Base-by-base conservation (phyloP, 2,888 invertebrate genomes). In the Noctua pronuba region DNA sequence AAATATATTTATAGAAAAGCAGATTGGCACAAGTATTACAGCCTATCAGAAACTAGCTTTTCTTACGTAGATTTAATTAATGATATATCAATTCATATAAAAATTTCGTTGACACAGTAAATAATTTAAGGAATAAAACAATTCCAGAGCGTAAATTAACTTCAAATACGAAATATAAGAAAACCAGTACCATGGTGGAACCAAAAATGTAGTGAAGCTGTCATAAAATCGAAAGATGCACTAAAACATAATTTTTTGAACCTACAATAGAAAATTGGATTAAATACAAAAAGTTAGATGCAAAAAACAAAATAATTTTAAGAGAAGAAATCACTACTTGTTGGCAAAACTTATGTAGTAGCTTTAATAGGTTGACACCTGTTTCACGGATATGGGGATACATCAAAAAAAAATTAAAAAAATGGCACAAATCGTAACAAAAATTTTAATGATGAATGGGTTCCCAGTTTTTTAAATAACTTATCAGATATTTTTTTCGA, bases 251-350 rank as follows among this genome's bases (percentile, higher is more conserved):
- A 44, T 66, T 64, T 52, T n/a, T 52, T 52, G 24, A 52, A 52
- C n/a, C 52, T 3, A 52, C 8, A 24, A n/a, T 52, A 10, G 52
- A 52, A 52, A 52, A 52, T 11, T 52, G 52, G 52, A 52, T 52
- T 21, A 52, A 10, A 3, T 52, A 52, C 8, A 70, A 75, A 66
- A 75, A 79, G 24, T 11, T 75, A 68, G 75, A 79, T 75, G 58
- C 72, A 52, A 41, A 58, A 52, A 80, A 70, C 52, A 80, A 69
- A 73, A 76, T n/a, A 73, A 76, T 65, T 24, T 18, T 80, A n/a
- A 72, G 69, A n/a, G 72, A 79, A 44, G 72, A 67, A 60, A 68
- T 31, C 38, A 24, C 62, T 31, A 35, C 58, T 62, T 71, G 62
- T 62, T 79, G 79, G 75, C 46, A 62, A 31, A 73, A 69, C 58